Evolutionary conservation across 2,113 vertebrate genomes (phyloP).

Genomic region (Axis porcinus): DNA sequence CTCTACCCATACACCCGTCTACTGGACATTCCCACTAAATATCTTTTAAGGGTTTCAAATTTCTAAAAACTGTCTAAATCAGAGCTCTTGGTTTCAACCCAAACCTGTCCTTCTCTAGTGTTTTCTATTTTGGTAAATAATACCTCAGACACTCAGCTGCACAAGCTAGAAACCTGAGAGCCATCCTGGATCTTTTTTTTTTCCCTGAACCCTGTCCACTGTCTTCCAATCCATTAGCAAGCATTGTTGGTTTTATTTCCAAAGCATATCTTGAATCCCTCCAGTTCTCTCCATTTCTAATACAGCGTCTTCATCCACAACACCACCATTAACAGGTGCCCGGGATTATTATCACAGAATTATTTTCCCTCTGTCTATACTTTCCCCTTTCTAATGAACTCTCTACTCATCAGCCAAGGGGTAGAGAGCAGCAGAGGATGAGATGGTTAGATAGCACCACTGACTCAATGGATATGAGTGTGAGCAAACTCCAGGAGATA

Average conservation of each 20-base stretch:
- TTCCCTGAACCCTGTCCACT: not conserved
- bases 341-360: not conserved
- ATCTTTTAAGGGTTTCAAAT: not conserved
- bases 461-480: not conserved
- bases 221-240: not conserved
- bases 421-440: not conserved
- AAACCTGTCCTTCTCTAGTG: not conserved
- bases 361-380: not conserved
- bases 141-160: not conserved
- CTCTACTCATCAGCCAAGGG: not conserved
- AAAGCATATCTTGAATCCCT: not conserved
- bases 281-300: not conserved
- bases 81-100: not conserved
- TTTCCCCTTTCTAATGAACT: not conserved
- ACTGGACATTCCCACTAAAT: not conserved
- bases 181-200: not conserved
- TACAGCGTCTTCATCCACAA: not conserved
- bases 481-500: not conserved
- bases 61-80: not conserved
- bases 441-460: not conserved
- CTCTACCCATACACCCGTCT: not conserved
- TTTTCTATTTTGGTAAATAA: not conserved
- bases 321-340: not conserved
- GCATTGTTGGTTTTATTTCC: not conserved
- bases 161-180: not conserved